A percentile compares a stretch with the other conserved stretches of the same genome.
Evolutionary conservation across 1,140 invertebrate species (phyloP).

Genomic region (Drosophila jambulina): DNA sequence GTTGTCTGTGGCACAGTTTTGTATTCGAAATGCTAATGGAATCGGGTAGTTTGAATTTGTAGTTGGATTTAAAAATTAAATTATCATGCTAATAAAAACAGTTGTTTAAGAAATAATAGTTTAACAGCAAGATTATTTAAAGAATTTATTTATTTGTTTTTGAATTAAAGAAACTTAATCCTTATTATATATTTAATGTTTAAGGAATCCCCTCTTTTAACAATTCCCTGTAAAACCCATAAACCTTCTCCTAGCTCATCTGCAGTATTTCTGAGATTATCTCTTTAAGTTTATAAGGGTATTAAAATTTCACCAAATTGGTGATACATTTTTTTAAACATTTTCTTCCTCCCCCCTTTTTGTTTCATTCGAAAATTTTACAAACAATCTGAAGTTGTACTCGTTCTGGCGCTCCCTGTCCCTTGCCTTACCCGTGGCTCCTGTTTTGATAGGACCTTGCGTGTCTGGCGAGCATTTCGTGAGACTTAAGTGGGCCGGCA

Average conservation of each 20-base stretch:
- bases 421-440: neutral
- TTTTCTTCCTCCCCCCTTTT: constrained; percentile 29
- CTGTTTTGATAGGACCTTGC: constrained; percentile 48
- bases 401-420: constrained; percentile 9
- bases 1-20: constrained; percentile 78
- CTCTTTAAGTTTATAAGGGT: constrained; percentile 31
- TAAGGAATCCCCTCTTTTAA: neutral
- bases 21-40: constrained; percentile 30
- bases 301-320: constrained; percentile 36
- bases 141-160: neutral
- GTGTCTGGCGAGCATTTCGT: constrained; percentile 75
- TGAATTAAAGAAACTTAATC: neutral
- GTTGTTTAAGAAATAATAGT: neutral
- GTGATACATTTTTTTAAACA: constrained; percentile 14
- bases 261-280: constrained; percentile 17
- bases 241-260: neutral
- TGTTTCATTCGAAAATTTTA: constrained; percentile 45
- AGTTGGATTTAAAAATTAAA: neutral
- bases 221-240: neutral
- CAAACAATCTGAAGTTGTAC: constrained; percentile 55
- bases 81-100: neutral
- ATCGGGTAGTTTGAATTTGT: constrained; percentile 9
- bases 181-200: neutral
- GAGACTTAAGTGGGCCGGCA: constrained; percentile 76
- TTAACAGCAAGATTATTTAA: neutral